phyloP scores from a whole-genome alignment of 2,888 invertebrate genomes.

The Cerceris ruficornis region DNA sequence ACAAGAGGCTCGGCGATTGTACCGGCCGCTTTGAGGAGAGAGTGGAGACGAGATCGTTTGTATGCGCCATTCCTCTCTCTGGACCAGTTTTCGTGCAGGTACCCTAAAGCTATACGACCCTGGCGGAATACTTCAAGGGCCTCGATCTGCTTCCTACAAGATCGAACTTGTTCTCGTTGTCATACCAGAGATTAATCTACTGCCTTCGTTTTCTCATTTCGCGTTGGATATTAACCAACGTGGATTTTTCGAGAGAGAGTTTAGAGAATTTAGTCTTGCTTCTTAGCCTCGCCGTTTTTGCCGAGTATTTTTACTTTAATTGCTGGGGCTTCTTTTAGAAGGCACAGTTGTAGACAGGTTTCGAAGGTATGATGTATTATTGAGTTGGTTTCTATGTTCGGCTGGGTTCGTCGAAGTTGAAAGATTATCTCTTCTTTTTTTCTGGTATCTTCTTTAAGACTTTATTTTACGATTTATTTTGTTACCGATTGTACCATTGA shows the following conservation, averaged over 20 bases:
- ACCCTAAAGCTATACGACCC: constrained; percentile 59
- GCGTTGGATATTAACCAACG: constrained; percentile 17
- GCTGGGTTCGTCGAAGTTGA: no score
- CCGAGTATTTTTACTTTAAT: no score
- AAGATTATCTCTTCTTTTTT: no score
- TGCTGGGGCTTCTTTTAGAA: no score
- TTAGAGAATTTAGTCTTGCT: no score
- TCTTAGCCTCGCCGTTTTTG: no score
- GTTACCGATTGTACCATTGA: no score
- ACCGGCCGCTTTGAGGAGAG: constrained; percentile 47
- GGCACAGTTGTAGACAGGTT: no score
- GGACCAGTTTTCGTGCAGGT: constrained; percentile 69
- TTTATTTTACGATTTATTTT: no score
- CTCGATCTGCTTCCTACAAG: constrained; percentile 53
- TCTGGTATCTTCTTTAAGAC: no score
- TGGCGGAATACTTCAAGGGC: constrained; percentile 63
- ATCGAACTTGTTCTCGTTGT: constrained; percentile 47
- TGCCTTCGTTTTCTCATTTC: constrained; percentile 10
- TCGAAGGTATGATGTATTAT: no score
- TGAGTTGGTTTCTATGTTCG: no score
- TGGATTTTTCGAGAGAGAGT: neutral
- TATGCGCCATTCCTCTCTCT: constrained; percentile 59
- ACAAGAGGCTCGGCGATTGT: constrained; percentile 27
- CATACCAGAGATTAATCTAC: constrained; percentile 50
- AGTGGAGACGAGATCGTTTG: constrained; percentile 64